These are phyloP conservation scores for Acanthochromis polyacanthus DNA, from an alignment of 2,113 vertebrate genomes.

Conservation along the genomic window DNA sequence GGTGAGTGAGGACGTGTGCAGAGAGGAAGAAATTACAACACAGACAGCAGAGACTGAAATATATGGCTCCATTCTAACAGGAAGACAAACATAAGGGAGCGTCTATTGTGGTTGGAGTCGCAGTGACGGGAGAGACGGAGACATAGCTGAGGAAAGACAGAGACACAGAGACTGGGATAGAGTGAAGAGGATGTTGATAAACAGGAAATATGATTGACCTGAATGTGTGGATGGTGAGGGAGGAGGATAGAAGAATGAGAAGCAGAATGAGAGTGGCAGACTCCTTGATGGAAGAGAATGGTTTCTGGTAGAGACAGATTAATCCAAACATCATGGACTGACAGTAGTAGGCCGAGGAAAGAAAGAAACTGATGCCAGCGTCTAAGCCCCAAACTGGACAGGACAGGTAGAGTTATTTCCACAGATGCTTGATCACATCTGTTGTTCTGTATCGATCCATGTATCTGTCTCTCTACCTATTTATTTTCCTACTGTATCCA, in stretches of 20 bases:
- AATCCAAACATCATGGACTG: slow-evolving; percentile 53
- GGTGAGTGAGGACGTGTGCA: slow-evolving; percentile 12
- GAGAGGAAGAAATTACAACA: slow-evolving; percentile 32
- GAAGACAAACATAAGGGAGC: slow-evolving; percentile 56
- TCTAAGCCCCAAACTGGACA: slow-evolving; percentile 21
- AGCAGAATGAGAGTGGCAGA: slow-evolving; percentile 37
- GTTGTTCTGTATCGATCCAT: slow-evolving; percentile 1
- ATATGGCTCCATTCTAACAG: slow-evolving; percentile 59
- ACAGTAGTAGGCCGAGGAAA: slow-evolving; percentile 25
- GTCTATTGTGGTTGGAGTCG: slow-evolving; percentile 40
- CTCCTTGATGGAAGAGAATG: slow-evolving; percentile 62
- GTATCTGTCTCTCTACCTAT: neutral
- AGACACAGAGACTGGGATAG: slow-evolving; percentile 26
- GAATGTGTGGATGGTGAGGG: slow-evolving; percentile 50
- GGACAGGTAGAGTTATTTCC: slow-evolving; percentile 30
- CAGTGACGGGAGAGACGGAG: slow-evolving; percentile 23
- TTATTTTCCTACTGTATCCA: too few relatives aligned
- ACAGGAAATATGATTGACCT: slow-evolving; percentile 68
- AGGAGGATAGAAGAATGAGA: slow-evolving; percentile 25
- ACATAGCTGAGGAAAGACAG: slow-evolving; percentile 11
- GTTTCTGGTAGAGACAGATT: slow-evolving; percentile 54
- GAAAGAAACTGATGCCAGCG: slow-evolving; percentile 36
- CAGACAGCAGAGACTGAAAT: slow-evolving; percentile 48
- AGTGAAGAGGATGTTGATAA: slow-evolving; percentile 61
- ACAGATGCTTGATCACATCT: slow-evolving; percentile 12